Evolutionary conservation across 2,113 vertebrate species (phyloP), one percentile per base, ranked within the genome.

Genomic region (Cynocephalus volans): DNA sequence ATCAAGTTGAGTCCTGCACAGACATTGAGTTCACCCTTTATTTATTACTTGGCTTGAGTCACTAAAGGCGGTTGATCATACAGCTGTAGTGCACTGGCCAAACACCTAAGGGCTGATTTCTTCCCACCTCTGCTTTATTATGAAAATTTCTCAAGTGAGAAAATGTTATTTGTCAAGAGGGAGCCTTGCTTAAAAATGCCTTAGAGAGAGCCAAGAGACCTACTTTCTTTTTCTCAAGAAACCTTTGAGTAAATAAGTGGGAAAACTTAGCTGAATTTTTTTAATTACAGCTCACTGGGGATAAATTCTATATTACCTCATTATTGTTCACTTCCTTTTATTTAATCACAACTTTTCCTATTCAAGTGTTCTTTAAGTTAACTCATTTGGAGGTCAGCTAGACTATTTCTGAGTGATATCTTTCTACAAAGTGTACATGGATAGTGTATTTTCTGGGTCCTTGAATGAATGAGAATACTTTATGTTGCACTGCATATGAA

Each of bases 1-100:
- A 72, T 97, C 96, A 96, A 97, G 94, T 82, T 87, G 91, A 50
- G 85, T 95, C 95, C 93, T 97, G 92, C 81, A 88, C 67, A 93
- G 94, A 88, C 76, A 41, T 15, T 93, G 17, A 82, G 5, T 89
- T 83, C 17, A 33, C 76, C 72, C 84, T 97, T 91, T 96, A 84
- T 96, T 97, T 94, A 60, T 41, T 45, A 60, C 83, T 96, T 97
- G 94, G 90, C 92, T 93, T 90, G 77, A 85, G 67, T 94, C 77
- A 89, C 73, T 72, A 4, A 96, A 90, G 80, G 94, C 87, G 69
- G 95, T 86, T 93, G 94, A 95, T 94, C 52, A 54, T 1, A 26
- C 52, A 83, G 84, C 89, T 88, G 5, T 5, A 14, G 31, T 48
- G 24, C 9, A 70, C 31, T 93, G 75, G 33, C 82, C 88, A 93